These are phyloP conservation scores for Apamea sordens DNA, from an alignment of 2,888 invertebrate genomes.

Conservation along the genomic window DNA sequence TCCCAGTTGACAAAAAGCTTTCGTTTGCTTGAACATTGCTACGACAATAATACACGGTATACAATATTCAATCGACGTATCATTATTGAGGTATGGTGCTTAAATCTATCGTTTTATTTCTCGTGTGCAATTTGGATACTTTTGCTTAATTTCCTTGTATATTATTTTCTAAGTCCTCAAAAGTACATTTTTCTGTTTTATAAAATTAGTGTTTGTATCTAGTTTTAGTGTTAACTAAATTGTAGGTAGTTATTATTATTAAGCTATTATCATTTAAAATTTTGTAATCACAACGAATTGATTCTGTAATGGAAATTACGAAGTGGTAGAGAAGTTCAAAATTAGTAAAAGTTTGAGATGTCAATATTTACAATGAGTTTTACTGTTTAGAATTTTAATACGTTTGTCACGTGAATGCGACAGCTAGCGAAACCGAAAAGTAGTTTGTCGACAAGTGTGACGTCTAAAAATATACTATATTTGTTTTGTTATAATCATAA, in stretches of 20 bases:
- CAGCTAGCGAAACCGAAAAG: constrained; percentile 60
- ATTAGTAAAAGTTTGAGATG: constrained; percentile 34
- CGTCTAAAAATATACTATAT: constrained; percentile 26
- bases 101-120: constrained; percentile 47
- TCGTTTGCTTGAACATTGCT: constrained; percentile 32
- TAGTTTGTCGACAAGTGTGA: constrained; percentile 41
- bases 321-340: constrained; percentile 45
- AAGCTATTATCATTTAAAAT: constrained; percentile 59
- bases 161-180: constrained; percentile 63
- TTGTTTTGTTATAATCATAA: constrained; percentile 37
- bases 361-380: constrained; percentile 53
- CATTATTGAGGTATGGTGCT: constrained; percentile 63
- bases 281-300: constrained; percentile 67
- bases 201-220: constrained; percentile 64
- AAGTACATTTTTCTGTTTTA: constrained; percentile 68
- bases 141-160: constrained; percentile 65
- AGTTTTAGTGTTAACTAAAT: constrained; percentile 68
- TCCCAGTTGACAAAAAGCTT: constrained; percentile 37
- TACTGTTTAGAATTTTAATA: constrained; percentile 38
- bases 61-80: constrained; percentile 38
- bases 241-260: constrained; percentile 62
- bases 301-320: constrained; percentile 44
- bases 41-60: constrained; percentile 49
- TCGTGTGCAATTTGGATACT: constrained; percentile 72
- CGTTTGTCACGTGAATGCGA: constrained; percentile 51